Evolutionary conservation across 1,140 invertebrate genomes (phyloP), one percentile per base, ranked within the genome.

Genomic region (Nasonia vitripennis): DNA sequence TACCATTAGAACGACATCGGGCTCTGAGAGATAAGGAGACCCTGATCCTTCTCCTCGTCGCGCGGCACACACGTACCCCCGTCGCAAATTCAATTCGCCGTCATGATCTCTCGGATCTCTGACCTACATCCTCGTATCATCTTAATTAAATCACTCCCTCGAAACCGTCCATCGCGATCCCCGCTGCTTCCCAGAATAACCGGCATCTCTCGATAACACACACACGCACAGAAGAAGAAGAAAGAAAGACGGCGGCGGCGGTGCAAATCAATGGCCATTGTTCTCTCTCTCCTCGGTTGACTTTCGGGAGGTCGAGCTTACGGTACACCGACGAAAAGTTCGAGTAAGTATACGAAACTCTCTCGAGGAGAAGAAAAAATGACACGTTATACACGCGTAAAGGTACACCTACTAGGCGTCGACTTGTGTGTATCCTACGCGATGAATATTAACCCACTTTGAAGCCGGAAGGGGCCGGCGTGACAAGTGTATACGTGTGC

Each of bases 391-490:
- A 55, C 17, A 55, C 51, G 17, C 12, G 51, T 17, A 55, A 27
- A 17, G 11, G 14, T 55, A 55, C 12, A 55, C 12, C 3, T 55
- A 45, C 51, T 55, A 55, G 10, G 41, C 41, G 41, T 45, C 7
- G 51, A 55, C 12, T 17, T 20, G 11, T 55, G 17, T 55, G 51
- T 55, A 55, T 55, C 51, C 17, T 70, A 17, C 68, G 27, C 68
- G 68, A 55, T 31, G 68, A 31, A 70, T 70, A 70, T 70, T 70
- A 70, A 70, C 68, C 68, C 68, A 27, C n/a, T 70, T 70, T 27
- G 68, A 31, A 31, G 27, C 10, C n/a, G 68, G 27, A 55, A 55
- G 51, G 2, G 17, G 14, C 2, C 51, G 51, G 51, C 51, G 51
- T 55, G 51, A 55, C 51, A 55, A 55, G 51, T 55, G 51, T 55